Base-by-base conservation (phyloP, 2,797 vertebrate genomes). In the Merluccius polli region DNA sequence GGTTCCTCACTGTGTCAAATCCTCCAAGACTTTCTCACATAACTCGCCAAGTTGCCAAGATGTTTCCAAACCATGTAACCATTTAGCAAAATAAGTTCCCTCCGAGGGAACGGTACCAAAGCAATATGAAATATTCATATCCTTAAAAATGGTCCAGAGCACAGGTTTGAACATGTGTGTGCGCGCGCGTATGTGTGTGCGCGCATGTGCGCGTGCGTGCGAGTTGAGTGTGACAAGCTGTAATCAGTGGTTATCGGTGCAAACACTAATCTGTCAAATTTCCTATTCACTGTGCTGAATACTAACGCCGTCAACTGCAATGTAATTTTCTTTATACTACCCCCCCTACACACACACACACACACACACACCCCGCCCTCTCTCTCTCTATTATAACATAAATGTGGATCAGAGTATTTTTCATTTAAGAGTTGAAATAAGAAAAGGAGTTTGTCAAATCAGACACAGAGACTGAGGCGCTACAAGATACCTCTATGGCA, bases 341-440 rank as follows among this genome's bases (percentile, higher is more conserved):
- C 83, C 79, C 82, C 44, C 24, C 44, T 7, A 32, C n/a, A 24
- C 32, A 32, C 27, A 70, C 79, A 80, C 77, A 32, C n/a, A 24
- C 32, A 32, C n/a, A 24, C 32, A 32, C 27, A 70, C 79, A 80
- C 77, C 73, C 81, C 69, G 79, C 30, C 18, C 80, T 78, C 81
- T 79, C 80, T 75, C 74, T 78, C 74, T 84, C 82, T 86, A 88
- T 89, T 89, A 90, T 86, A 87, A 83, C 85, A 84, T 89, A 91
- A 89, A 88, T 89, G 86, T 85, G 82, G 79, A 87, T 83, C 83
- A 83, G 81, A 89, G 84, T 86, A 88, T 88, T 91, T 91, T 92
- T 87, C 89, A 91, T 92, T 91, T 90, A 90, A 89, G 84, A 82
- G 84, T 88, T 85, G 86, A 83, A 91, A 91, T 91, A 89, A 90